Evolutionary conservation across 2,797 vertebrate genomes (phyloP).

Genomic region (Catharus ustulatus): DNA sequence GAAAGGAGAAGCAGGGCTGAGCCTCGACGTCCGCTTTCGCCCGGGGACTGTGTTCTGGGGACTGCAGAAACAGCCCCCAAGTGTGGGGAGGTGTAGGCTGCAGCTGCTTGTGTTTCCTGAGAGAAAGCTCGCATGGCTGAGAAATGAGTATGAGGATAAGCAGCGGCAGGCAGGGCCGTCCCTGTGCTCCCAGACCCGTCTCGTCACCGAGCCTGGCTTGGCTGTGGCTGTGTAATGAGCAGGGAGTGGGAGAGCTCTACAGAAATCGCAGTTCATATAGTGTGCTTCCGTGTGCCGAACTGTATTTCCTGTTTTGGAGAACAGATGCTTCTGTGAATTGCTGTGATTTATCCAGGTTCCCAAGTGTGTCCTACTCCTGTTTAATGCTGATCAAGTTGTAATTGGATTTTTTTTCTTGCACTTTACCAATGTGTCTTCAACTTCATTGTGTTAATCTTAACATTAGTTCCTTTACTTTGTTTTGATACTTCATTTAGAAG

Average conservation of each 20-base stretch:
- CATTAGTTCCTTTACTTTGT: background rate
- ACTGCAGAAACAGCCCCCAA: rapidly evolving
- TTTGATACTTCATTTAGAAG: background rate
- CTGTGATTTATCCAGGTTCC: background rate
- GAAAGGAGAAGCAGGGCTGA: background rate
- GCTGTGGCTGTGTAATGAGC: no score
- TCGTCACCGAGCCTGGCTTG: background rate
- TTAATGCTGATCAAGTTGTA: background rate
- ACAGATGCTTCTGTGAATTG: background rate
- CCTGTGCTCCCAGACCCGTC: no score
- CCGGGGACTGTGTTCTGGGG: no score
- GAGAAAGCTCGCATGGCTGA: rapidly evolving
- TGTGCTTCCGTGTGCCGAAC: background rate
- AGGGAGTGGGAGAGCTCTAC: background rate
- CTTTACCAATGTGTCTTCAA: rapidly evolving
- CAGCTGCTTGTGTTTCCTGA: background rate
- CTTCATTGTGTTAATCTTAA: background rate
- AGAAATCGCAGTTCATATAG: rapidly evolving
- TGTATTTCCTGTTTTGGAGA: background rate
- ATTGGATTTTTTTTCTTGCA: rapidly evolving
- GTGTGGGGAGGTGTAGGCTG: background rate
- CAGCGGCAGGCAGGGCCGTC: background rate
- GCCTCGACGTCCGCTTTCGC: background rate
- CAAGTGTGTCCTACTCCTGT: background rate
- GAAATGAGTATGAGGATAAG: rapidly evolving